phyloP scores from a whole-genome alignment of 1,140 invertebrate species.

The Euschistus heros region DNA sequence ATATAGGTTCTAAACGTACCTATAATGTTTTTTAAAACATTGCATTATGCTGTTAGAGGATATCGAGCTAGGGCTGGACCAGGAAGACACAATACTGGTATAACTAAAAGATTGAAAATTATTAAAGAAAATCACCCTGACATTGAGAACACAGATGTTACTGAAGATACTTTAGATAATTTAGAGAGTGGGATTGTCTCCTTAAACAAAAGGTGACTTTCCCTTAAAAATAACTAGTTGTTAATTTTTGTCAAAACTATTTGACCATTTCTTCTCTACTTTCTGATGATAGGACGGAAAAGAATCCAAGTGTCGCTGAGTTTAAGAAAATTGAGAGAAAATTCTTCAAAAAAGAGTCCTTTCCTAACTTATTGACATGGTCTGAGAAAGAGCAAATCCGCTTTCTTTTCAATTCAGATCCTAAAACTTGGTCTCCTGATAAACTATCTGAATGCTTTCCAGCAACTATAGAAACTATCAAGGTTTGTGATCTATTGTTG shows the following conservation, averaged over 20 bases:
- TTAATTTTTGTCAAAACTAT: background rate
- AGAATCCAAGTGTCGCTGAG: conserved; percentile 36
- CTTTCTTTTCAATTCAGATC: conserved; percentile 50
- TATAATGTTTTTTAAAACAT: too few species aligned
- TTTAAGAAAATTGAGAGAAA: conserved; percentile 46
- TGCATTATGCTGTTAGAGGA: too few species aligned
- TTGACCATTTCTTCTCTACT: background rate
- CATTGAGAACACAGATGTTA: background rate
- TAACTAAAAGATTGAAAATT: background rate
- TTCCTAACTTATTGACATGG: conserved; percentile 64
- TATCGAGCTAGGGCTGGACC: too few species aligned
- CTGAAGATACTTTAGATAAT: conserved; percentile 33
- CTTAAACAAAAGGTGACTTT: background rate
- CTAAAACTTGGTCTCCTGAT: conserved; percentile 60
- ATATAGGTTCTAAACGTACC: too few species aligned
- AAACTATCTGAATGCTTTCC: conserved; percentile 68
- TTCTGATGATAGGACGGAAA: background rate
- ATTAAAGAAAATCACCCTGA: background rate
- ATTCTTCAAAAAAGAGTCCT: conserved; percentile 62
- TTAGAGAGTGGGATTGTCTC: conserved; percentile 29
- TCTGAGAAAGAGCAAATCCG: conserved; percentile 72
- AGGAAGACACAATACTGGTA: too few species aligned
- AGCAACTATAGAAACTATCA: conserved; percentile 46
- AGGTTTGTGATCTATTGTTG: background rate
- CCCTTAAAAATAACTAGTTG: background rate